Conservation (phyloP, 1,140 invertebrate genomes). For the Episyrphus balteatus region DNA sequence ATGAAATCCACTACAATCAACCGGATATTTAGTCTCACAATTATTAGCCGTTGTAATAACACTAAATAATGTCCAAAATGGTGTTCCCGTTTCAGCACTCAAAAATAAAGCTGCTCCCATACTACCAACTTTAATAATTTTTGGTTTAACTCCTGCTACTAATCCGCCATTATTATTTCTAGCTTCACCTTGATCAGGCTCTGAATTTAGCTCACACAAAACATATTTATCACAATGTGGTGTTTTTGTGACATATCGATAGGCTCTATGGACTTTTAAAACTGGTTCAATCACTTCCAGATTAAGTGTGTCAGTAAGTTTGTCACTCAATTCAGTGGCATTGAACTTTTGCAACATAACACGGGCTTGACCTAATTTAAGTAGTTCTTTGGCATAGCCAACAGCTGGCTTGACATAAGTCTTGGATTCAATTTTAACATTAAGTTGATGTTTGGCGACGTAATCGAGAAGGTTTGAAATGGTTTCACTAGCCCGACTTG, state of each 20-base stretch:
- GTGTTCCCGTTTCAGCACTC: slow-evolving; percentile 41
- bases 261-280: slow-evolving; percentile 61
- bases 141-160: slow-evolving; percentile 47
- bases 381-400: slow-evolving; percentile 54
- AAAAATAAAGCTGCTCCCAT: slow-evolving; percentile 45
- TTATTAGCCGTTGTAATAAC: slow-evolving; percentile 42
- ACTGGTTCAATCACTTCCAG: slow-evolving; percentile 63
- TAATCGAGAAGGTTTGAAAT: slow-evolving; percentile 53
- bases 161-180: slow-evolving; percentile 17
- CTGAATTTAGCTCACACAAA: slow-evolving; percentile 61
- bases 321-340: slow-evolving; percentile 57
- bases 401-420: slow-evolving; percentile 63
- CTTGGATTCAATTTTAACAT: slow-evolving; percentile 56
- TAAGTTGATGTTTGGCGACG: slow-evolving; percentile 55
- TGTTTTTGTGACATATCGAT: slow-evolving; percentile 53
- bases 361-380: slow-evolving; percentile 53
- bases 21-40: slow-evolving; percentile 52
- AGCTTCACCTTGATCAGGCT: slow-evolving; percentile 42
- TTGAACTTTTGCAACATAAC: slow-evolving; percentile 43
- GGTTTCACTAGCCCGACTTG: slow-evolving; percentile 54
- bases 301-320: slow-evolving; percentile 64
- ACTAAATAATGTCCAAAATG: slow-evolving; percentile 46
- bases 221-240: slow-evolving; percentile 65
- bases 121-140: slow-evolving; percentile 59
- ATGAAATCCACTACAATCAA: slow-evolving; percentile 61